Evolutionary conservation across 2,888 invertebrate species (phyloP).

Genomic region (Gonocerus acuteangulatus): DNA sequence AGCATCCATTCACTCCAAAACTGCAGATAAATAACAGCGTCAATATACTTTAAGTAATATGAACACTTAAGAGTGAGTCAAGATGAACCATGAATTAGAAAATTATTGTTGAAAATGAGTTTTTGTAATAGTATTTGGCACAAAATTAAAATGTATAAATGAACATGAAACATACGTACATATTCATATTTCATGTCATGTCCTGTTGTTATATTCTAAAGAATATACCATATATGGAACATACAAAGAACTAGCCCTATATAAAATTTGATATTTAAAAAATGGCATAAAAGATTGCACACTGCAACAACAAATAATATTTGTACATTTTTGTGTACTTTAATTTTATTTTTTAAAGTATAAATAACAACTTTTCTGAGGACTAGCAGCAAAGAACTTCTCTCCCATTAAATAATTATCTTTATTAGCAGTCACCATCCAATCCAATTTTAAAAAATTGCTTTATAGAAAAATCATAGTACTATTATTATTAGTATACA

Average conservation of each 20-base stretch:
- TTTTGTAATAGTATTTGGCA: neutral
- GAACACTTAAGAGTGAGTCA: too few species aligned
- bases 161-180: neutral
- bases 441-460: slow-evolving; percentile 9
- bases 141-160: neutral
- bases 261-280: neutral
- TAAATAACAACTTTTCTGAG: too few species aligned
- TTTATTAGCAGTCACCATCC: slow-evolving; percentile 20
- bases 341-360: too few species aligned
- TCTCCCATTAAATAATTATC: slow-evolving; percentile 1
- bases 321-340: too few species aligned
- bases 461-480: neutral
- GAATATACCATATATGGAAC: neutral
- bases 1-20: neutral
- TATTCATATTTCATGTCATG: neutral
- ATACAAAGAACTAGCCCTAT: neutral
- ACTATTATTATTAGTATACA: neutral
- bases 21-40: too few species aligned
- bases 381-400: slow-evolving; percentile 2
- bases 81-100: neutral
- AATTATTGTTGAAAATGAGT: neutral
- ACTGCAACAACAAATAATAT: too few species aligned
- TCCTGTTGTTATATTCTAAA: neutral
- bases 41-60: too few species aligned
- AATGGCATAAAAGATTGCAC: neutral